phyloP scores from a whole-genome alignment of 2,888 invertebrate species.

The Lingula anatina region DNA sequence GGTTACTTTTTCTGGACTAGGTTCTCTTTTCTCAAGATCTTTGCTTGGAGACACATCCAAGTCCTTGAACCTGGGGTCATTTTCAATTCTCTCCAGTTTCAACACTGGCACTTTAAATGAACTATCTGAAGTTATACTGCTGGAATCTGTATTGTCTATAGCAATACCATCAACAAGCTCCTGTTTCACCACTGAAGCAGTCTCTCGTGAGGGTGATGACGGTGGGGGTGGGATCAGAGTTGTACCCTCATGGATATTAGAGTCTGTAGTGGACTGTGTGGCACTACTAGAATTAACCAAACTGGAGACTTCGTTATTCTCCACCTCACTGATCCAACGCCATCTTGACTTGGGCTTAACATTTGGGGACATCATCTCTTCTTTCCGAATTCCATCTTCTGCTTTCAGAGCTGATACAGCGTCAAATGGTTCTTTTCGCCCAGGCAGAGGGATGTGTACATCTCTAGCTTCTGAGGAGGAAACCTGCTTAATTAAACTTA shows the following conservation, averaged over 20 bases:
- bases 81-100: neutral
- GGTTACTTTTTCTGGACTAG: constrained; percentile 49
- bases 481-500: neutral
- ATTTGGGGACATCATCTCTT: too few species aligned
- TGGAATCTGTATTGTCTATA: too few species aligned
- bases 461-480: neutral
- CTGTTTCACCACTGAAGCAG: too few species aligned
- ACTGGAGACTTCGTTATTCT: too few species aligned
- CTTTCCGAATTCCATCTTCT: too few species aligned
- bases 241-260: too few species aligned
- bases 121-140: too few species aligned
- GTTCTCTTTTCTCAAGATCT: constrained; percentile 4
- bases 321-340: constrained; percentile 35
- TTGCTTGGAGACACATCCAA: neutral
- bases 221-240: too few species aligned
- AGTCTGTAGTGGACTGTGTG: too few species aligned
- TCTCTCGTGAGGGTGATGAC: neutral
- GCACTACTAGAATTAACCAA: too few species aligned
- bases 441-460: neutral
- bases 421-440: neutral
- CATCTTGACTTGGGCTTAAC: constrained; percentile 41
- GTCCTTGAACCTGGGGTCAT: neutral
- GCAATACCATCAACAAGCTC: too few species aligned
- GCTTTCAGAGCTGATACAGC: neutral
- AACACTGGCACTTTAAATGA: neutral